Evolutionary conservation across 2,113 vertebrate genomes (phyloP).

Genomic region (Chloebia gouldiae): DNA sequence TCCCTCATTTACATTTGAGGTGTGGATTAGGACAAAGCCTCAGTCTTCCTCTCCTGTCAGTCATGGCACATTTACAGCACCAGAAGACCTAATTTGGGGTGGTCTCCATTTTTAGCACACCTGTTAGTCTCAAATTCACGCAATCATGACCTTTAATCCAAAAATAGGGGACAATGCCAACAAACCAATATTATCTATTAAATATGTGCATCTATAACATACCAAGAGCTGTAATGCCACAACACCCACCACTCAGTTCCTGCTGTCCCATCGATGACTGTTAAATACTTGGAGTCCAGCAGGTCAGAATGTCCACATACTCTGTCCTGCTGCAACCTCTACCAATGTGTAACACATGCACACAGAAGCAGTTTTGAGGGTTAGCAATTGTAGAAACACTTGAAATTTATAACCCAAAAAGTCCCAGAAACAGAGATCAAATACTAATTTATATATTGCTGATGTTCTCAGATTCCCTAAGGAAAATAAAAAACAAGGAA

Average conservation of each 20-base stretch:
- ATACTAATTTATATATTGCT: background rate
- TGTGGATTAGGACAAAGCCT: background rate
- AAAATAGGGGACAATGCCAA: background rate
- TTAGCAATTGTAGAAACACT: background rate
- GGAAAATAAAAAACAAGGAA: background rate
- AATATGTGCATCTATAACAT: background rate
- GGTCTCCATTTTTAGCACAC: background rate
- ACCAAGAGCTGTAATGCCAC: background rate
- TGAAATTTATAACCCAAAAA: background rate
- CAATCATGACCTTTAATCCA: background rate
- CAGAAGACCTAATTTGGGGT: background rate
- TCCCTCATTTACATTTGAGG: background rate
- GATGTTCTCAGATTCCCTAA: background rate
- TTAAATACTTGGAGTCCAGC: background rate
- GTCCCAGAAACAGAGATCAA: background rate
- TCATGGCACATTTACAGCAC: fast-evolving
- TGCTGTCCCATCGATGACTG: fast-evolving
- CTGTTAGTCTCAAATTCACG: background rate
- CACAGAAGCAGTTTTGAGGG: background rate
- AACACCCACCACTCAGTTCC: background rate
- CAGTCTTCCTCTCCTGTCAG: background rate
- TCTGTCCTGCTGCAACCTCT: background rate
- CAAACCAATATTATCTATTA: background rate
- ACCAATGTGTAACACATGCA: background rate
- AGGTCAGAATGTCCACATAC: background rate